These are phyloP conservation scores for Pitta sordida DNA, from an alignment of 2,113 vertebrate genomes.

Conservation along the genomic window DNA sequence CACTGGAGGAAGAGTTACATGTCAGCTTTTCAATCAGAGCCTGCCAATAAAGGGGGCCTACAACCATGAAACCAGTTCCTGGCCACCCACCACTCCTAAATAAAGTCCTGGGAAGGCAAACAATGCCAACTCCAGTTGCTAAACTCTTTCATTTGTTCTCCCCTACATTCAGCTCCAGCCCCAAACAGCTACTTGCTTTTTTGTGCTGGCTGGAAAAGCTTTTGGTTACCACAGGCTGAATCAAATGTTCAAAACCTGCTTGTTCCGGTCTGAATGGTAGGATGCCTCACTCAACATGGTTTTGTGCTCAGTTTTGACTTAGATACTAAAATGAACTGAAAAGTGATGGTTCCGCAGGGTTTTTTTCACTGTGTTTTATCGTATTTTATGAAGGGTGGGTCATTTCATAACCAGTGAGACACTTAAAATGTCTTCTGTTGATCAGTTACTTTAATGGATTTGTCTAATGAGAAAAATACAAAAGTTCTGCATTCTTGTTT, in stretches of 20 bases:
- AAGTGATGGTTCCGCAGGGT: not conserved
- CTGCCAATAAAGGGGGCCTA: not conserved
- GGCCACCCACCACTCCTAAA: not conserved
- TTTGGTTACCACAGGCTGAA: not conserved
- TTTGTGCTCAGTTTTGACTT: not conserved
- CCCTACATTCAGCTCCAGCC: not conserved
- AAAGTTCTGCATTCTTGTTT: not conserved
- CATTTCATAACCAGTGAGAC: not conserved
- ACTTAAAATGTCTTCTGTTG: not conserved
- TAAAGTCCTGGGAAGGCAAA: not conserved
- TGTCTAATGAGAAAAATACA: not conserved
- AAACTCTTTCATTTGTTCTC: not conserved
- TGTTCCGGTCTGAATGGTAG: not conserved
- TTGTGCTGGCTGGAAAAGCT: not conserved
- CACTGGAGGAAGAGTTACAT: not conserved
- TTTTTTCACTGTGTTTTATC: not conserved
- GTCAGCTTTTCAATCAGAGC: not conserved
- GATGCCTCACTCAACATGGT: not conserved
- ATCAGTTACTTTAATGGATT: not conserved
- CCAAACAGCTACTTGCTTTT: not conserved
- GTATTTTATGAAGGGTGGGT: not conserved
- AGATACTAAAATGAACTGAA: not conserved
- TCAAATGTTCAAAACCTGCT: not conserved
- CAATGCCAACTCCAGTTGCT: fast-evolving
- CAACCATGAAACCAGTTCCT: not conserved